These are phyloP conservation scores for Chymomyza procnemis DNA, from an alignment of 2,888 invertebrate genomes.

Conservation along the genomic window DNA sequence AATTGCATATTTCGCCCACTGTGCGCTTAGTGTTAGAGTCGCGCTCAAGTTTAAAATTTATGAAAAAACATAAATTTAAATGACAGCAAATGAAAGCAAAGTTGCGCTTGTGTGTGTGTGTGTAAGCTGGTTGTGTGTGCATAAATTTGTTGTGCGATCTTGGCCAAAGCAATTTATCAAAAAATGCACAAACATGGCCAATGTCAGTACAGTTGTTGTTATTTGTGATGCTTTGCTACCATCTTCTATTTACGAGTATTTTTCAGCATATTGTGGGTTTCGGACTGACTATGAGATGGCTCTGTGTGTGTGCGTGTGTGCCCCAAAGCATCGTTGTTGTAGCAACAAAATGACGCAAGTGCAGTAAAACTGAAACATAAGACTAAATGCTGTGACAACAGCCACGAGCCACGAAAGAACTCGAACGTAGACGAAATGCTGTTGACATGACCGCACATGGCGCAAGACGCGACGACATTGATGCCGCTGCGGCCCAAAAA, in stretches of 20 bases:
- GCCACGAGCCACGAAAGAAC: conserved; percentile 9
- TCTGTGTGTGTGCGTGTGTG: not conserved
- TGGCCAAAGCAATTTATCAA: conserved; percentile 54
- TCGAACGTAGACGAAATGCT: not conserved
- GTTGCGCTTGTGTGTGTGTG: not conserved
- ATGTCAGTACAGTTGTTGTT: conserved; percentile 35
- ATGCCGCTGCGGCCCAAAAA: conserved; percentile 14
- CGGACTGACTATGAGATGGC: not conserved
- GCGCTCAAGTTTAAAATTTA: conserved; percentile 31
- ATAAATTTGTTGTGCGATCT: conserved; percentile 46
- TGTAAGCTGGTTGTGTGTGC: conserved; percentile 11
- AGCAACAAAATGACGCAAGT: not conserved
- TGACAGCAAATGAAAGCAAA: conserved; percentile 26
- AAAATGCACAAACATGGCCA: conserved; percentile 32
- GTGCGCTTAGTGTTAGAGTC: conserved; percentile 10
- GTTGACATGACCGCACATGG: conserved; percentile 7
- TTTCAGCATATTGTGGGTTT: not conserved
- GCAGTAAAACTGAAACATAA: conserved; percentile 31
- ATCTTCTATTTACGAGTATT: no score
- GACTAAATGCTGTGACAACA: conserved; percentile 44
- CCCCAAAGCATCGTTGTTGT: not conserved
- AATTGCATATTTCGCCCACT: conserved; percentile 2
- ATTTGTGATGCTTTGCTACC: not conserved
- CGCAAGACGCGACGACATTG: conserved; percentile 36
- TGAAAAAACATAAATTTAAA: conserved; percentile 49